A percentile compares a stretch with the other conserved stretches of the same genome.
Conservation (phyloP, 1,140 invertebrate genomes). For the fruit fly (Drosophila melanogaster) region DNA sequence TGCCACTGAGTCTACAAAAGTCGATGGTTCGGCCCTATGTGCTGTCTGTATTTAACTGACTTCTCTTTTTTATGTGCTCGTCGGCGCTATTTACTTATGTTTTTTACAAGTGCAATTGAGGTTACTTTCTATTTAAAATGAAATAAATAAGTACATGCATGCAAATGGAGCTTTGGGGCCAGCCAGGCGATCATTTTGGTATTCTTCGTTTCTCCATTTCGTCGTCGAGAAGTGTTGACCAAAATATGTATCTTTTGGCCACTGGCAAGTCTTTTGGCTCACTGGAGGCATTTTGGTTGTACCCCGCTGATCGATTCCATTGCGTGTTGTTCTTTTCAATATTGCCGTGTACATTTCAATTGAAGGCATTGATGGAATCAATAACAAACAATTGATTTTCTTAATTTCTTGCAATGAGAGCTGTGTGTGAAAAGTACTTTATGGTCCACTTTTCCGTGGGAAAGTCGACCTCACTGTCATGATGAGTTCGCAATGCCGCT, state of each 20-base stretch:
- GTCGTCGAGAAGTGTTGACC: slow-evolving; percentile 9
- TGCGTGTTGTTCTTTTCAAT: no score
- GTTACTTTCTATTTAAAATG: slow-evolving; percentile 78
- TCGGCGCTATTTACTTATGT: slow-evolving; percentile 69
- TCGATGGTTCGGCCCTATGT: slow-evolving; percentile 15
- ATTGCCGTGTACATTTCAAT: no score
- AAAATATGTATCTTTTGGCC: slow-evolving; percentile 13
- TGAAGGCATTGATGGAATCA: no score
- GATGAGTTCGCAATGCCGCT: background rate
- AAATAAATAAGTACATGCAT: slow-evolving; percentile 71
- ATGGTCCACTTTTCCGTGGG: background rate
- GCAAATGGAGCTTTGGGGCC: slow-evolving; percentile 54
- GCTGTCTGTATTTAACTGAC: slow-evolving; percentile 23
- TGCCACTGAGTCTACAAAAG: slow-evolving; percentile 22
- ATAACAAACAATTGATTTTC: background rate
- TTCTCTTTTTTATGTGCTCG: slow-evolving; percentile 46
- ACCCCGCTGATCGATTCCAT: no score
- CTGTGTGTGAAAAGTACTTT: background rate
- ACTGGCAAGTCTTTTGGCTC: background rate
- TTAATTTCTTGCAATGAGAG: no score
- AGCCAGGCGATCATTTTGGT: slow-evolving; percentile 20
- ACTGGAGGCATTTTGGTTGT: background rate
- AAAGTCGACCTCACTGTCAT: background rate
- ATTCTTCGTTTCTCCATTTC: slow-evolving; percentile 11
- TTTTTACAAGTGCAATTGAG: slow-evolving; percentile 78